Conservation (phyloP, 2,888 invertebrate genomes). For the Drosophila pullipes region DNA sequence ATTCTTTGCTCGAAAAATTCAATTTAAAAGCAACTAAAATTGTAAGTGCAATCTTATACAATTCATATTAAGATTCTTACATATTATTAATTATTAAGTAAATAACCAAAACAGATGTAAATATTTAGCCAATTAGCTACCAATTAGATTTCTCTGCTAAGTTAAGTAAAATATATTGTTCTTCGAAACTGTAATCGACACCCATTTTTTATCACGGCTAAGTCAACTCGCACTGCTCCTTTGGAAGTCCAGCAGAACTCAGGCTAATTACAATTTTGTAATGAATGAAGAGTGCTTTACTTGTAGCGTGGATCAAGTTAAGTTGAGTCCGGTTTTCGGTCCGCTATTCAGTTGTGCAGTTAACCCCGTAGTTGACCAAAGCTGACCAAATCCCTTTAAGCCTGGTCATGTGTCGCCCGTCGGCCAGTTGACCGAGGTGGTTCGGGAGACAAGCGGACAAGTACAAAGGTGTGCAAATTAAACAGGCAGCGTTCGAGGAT, state of each 20-base stretch:
- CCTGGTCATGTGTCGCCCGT: slow-evolving; percentile 52
- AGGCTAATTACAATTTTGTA: slow-evolving; percentile 50
- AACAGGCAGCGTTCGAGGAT: slow-evolving; percentile 80
- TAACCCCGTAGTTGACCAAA: slow-evolving; percentile 3
- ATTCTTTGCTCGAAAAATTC: neutral
- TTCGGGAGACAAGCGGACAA: slow-evolving; percentile 22
- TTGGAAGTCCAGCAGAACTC: neutral
- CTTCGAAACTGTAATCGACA: neutral
- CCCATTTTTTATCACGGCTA: neutral
- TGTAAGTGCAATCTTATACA: neutral
- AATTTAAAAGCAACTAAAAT: neutral
- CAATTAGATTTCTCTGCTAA: neutral
- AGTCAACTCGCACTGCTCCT: neutral
- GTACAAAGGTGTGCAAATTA: slow-evolving; percentile 82
- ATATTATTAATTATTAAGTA: neutral
- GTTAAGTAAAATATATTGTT: neutral
- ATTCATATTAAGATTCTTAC: neutral
- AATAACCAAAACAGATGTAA: neutral
- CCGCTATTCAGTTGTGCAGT: slow-evolving; percentile 23
- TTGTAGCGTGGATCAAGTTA: slow-evolving; percentile 24
- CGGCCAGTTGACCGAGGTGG: slow-evolving; percentile 24
- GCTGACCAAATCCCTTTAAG: slow-evolving; percentile 56
- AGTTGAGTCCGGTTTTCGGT: neutral
- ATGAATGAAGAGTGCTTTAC: slow-evolving; percentile 29
- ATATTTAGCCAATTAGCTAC: neutral